A percentile compares a stretch with the other conserved stretches of the same genome.
Conservation (phyloP, 2,113 vertebrate species). For the Gasterosteus aculeatus region DNA sequence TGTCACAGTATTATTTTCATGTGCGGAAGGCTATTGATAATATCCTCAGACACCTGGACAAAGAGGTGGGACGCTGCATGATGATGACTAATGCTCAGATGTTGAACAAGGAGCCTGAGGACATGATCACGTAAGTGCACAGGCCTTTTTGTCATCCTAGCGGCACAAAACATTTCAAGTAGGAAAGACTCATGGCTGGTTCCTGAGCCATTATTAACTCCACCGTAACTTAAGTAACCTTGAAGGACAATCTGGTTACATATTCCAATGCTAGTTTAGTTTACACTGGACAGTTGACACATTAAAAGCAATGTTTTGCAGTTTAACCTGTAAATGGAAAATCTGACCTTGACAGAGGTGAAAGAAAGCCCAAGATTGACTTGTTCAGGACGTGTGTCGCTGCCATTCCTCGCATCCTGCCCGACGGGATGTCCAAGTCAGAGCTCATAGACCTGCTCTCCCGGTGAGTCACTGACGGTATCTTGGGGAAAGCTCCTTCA, state of each 20-base stretch:
- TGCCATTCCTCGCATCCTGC: constrained; percentile 94
- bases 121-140: constrained; percentile 97
- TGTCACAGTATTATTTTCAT: constrained; percentile 96
- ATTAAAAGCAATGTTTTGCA: background rate
- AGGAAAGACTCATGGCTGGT: background rate
- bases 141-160: background rate
- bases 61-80: constrained; percentile 98
- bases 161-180: background rate
- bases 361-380: constrained; percentile 98
- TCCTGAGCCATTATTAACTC: background rate
- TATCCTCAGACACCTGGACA: constrained; percentile 96
- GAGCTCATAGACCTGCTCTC: constrained; percentile 94
- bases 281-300: background rate
- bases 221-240: background rate
- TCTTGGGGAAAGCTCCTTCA: background rate
- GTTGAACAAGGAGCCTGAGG: constrained; percentile 97
- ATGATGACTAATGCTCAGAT: constrained; percentile 97
- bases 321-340: background rate
- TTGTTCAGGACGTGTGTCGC: constrained; percentile 97
- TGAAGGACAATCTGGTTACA: background rate
- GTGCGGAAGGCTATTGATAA: constrained; percentile 95
- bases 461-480: constrained; percentile 46
- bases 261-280: background rate
- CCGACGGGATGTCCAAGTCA: constrained; percentile 96
- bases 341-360: constrained; percentile 82